Conservation (phyloP, 1,140 invertebrate genomes). For the Drosophila yakuba region DNA sequence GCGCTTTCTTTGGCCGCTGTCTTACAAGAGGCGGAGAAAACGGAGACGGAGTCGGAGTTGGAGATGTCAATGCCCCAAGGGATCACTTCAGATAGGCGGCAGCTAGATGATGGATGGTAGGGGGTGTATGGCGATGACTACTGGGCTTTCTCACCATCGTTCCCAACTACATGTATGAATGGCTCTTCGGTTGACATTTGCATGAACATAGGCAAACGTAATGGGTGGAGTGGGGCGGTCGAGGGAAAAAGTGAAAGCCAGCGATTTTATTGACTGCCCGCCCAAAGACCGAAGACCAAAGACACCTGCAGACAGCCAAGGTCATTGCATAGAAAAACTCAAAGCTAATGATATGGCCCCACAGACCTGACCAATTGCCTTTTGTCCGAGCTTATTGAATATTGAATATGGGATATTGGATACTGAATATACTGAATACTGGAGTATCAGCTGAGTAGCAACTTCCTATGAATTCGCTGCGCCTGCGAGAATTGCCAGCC, state of each 20-base stretch:
- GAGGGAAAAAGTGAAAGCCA: conserved; percentile 66
- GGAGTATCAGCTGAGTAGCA: too few relatives aligned
- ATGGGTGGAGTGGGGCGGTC: conserved; percentile 14
- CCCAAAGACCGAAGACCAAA: conserved; percentile 4
- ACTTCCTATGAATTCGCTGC: conserved; percentile 44
- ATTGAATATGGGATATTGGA: too few relatives aligned
- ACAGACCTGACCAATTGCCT: conserved; percentile 41
- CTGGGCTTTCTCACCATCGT: conserved; percentile 61
- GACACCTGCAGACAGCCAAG: conserved; percentile 64
- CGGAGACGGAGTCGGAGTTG: background rate
- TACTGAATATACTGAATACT: too few relatives aligned
- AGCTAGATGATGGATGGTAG: conserved; percentile 4
- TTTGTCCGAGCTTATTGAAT: conserved; percentile 25
- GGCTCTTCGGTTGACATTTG: conserved; percentile 52
- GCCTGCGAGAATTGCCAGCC: conserved; percentile 17
- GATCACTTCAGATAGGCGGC: background rate
- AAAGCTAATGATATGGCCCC: conserved; percentile 43
- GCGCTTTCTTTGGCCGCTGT: conserved; percentile 63
- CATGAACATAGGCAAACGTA: conserved; percentile 17
- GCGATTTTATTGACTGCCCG: conserved; percentile 44
- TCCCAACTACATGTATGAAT: conserved; percentile 14
- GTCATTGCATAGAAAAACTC: conserved; percentile 49
- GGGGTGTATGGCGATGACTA: conserved; percentile 27
- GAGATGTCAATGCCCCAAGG: conserved; percentile 64
- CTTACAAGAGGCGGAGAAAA: conserved; percentile 51